Evolutionary conservation across 92 coral and sea anemone species (phyloP), one percentile per base, ranked within the genome.

Genomic region (Virgularia gustaviana): DNA sequence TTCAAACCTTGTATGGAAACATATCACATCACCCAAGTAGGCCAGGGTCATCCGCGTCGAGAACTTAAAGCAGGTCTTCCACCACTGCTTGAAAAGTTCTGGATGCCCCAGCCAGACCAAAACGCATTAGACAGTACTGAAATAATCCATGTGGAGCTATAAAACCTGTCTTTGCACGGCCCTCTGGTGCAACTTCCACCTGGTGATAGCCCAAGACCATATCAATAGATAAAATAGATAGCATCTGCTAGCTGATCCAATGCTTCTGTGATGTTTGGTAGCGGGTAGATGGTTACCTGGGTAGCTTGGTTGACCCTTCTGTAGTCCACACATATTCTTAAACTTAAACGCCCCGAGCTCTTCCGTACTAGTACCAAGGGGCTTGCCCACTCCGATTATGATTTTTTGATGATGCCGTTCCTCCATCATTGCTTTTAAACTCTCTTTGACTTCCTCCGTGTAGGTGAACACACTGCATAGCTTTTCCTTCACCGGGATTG

Each of bases 131-230:
- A 64, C 79, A 77, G 53, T 80, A 84, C 78, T 70, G 81, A 78
- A 65, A 62, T 9, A 84, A 47, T 1, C 79, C 82, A 81, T 59
- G 80, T 12, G 76, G 88, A 11, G 88, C 71, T 3, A 78, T 61
- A 63, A 83, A 83, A 34, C 71, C 72, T 36, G 80, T 83, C n/a
- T 78, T 64, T n/a, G n/a, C n/a, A n/a, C n/a, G n/a, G n/a, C n/a
- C n/a, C n/a, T n/a, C n/a, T n/a, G 12, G 44, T 36, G 55, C 12
- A 23, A 71, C 49, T 71, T 71, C 24, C 33, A 49, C 76, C 43
- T 32, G 33, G 76, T 70, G 72, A 47, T 36, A 43, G 15, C 54
- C 57, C n/a, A 61, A 78, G 29, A 66, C 68, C 76, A 65, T 77
- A 59, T 77, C 67, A 37, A 67, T 67, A 22, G 83, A 63, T 67